Percentiles rank a stretch among this genome's conserved stretches.
These are phyloP conservation scores for Sarotherodon lohbergeri DNA, from an alignment of 2,113 vertebrate species.

Conservation along the genomic window DNA sequence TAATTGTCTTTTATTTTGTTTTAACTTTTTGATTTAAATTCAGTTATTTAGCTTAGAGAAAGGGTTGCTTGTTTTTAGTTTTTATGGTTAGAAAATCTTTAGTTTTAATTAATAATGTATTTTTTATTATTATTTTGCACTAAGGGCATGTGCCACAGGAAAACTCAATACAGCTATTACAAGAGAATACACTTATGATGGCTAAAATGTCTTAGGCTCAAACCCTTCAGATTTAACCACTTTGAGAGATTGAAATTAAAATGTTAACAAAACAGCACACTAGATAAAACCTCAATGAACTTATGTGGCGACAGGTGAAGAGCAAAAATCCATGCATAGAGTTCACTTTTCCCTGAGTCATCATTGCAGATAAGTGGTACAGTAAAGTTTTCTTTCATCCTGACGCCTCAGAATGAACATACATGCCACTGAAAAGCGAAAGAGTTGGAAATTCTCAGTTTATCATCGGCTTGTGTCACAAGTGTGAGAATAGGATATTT, in stretches of 20 bases:
- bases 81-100: background rate
- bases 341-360: background rate
- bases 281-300: background rate
- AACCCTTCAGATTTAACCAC: background rate
- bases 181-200: background rate
- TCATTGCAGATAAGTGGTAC: background rate
- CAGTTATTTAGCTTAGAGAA: background rate
- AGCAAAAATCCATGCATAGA: background rate
- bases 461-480: background rate
- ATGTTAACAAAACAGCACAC: background rate
- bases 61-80: background rate
- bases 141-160: background rate
- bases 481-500: background rate
- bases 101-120: background rate
- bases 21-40: background rate
- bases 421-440: too few species aligned
- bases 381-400: background rate
- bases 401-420: too few species aligned
- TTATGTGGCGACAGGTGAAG: background rate
- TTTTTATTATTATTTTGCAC: accelerated
- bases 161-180: background rate
- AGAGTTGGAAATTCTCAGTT: background rate
- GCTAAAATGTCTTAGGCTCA: background rate
- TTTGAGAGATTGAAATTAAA: background rate
- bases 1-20: background rate